Evolutionary conservation across 2,797 vertebrate genomes (phyloP).

Genomic region (Glyptemys insculpta): DNA sequence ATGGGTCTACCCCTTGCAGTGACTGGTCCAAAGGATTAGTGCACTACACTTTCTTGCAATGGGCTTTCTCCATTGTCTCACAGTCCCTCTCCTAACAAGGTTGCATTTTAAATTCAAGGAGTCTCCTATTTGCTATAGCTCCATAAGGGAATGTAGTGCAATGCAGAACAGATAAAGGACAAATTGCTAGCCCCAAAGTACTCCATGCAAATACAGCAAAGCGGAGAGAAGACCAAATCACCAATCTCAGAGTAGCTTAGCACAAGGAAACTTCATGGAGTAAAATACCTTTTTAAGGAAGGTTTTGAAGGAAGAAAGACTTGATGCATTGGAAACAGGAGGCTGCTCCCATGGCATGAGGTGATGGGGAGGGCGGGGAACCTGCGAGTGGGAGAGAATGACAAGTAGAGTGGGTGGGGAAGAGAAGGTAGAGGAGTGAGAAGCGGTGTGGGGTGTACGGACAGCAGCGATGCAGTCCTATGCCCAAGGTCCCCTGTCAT

Average conservation of each 20-base stretch:
- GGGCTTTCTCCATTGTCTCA: not conserved
- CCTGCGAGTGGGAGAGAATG: not conserved
- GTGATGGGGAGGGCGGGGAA: not conserved
- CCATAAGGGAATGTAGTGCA: not conserved
- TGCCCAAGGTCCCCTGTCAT: not conserved
- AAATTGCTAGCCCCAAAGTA: not conserved
- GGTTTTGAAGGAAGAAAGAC: not conserved
- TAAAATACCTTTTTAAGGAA: not conserved
- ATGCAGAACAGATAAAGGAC: not conserved
- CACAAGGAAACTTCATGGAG: not conserved
- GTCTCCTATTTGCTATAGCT: not conserved
- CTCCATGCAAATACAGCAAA: not conserved
- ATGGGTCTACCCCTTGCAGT: no score
- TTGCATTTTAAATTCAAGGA: not conserved
- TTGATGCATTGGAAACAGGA: not conserved
- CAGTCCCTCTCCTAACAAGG: not conserved
- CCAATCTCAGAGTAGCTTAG: not conserved
- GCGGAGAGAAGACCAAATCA: not conserved
- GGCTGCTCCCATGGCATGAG: not conserved
- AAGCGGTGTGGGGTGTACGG: not conserved
- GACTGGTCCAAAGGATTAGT: no score
- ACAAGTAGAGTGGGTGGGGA: not conserved
- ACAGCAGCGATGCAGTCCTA: not conserved
- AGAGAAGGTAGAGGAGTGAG: not conserved
- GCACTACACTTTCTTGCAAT: no score